phyloP scores from a whole-genome alignment of 2,113 vertebrate species.

The Xyrauchen texanus region DNA sequence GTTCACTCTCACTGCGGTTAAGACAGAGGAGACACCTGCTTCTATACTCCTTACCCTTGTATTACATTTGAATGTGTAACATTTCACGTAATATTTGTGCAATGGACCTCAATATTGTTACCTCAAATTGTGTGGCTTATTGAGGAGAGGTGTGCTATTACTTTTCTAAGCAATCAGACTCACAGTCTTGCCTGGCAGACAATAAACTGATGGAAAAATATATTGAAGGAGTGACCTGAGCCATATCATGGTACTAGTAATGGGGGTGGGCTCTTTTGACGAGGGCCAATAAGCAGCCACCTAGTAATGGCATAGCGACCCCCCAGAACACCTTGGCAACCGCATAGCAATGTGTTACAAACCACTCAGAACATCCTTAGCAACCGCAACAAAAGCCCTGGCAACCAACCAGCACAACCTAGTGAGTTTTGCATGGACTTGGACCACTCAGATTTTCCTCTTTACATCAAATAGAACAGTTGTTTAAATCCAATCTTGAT shows the following conservation, averaged over 20 bases:
- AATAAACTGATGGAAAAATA: no score
- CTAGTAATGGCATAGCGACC: no score
- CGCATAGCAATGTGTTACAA: no score
- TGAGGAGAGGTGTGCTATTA: background rate
- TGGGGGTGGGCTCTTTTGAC: no score
- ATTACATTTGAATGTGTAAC: background rate
- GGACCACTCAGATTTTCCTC: background rate
- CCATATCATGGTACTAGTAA: no score
- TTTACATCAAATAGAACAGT: background rate
- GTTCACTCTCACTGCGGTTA: constrained; percentile 67
- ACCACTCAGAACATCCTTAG: background rate
- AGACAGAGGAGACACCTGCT: constrained; percentile 45
- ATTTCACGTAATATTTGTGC: no score
- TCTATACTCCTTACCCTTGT: background rate
- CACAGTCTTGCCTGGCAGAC: no score
- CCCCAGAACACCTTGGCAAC: background rate
- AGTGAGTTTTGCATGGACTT: background rate
- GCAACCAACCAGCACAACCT: constrained; percentile 7
- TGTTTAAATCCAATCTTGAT: background rate
- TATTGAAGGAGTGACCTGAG: no score
- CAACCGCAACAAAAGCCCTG: background rate
- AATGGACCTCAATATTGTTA: no score
- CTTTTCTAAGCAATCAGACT: no score
- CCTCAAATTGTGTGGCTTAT: background rate
- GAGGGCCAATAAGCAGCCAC: no score